Base-by-base conservation (phyloP, 1,140 invertebrate genomes). In the Psilanteris sp. region DNA sequence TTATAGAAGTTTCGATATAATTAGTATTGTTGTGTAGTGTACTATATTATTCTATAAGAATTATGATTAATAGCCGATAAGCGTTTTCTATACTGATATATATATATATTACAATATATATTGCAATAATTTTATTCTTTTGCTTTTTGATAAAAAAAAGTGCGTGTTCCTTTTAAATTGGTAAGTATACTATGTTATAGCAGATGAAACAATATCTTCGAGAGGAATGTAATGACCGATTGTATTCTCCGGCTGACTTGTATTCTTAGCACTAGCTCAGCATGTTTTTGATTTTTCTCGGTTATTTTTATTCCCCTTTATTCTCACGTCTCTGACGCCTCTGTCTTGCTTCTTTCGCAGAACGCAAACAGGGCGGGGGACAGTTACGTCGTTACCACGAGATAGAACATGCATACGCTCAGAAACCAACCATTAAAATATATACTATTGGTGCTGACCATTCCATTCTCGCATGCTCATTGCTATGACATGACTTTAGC, bases 371-470 rank as follows among this genome's bases (percentile, higher is more conserved):
- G 54, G 44, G 52, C 46, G 62, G 43, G 75, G 67, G 62, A 72
- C 66, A 54, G 59, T 64, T 54, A 67, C 73, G 78, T 81, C 82
- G 80, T 84, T 83, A 78, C 73, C 41, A 62, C 54, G 71, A 78
- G 79, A 79, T 80, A 79, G 75, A 72, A 78, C 70, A 71, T 79
- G 78, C 77, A 83, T 79, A 74, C 48, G 80, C 74, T 76, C 68
- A 78, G 77, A 83, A 81, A 82, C 70, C 77, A 72, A 78, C 77
- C 79, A 83, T 86, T 85, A 85, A 84, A 85, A 83, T 83, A 84
- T 85, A 84, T 82, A 79, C 80, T 75, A 74, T 62, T 37, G 31
- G 68, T 78, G 71, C 79, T 81, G 81, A 84, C 79, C 79, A 71
- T 76, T 79, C 72, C 77, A 81, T 84, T 84, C 82, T 83, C 66